These are phyloP conservation scores for Gracilinanus agilis DNA, from an alignment of 2,113 vertebrate genomes.

Conservation along the genomic window DNA sequence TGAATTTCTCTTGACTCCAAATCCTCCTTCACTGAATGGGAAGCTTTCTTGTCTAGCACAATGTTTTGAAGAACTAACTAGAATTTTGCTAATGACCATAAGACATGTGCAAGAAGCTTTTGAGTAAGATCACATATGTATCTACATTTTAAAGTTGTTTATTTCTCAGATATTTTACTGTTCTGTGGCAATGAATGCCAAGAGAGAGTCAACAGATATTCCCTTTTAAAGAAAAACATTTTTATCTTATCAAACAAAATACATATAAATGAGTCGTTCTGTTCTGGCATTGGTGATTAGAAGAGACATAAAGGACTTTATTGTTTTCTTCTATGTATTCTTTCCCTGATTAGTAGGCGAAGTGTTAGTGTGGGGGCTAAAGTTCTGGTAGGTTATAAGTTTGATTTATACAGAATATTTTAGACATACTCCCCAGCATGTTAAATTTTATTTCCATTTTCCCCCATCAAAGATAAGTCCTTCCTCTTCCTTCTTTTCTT, in stretches of 20 bases:
- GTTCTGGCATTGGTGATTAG: background rate
- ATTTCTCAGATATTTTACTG: background rate
- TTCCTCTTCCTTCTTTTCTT: background rate
- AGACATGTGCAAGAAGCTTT: background rate
- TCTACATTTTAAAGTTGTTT: background rate
- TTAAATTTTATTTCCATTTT: background rate
- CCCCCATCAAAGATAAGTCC: background rate
- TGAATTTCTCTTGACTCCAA: background rate
- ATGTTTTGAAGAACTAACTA: background rate
- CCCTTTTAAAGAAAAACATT: background rate
- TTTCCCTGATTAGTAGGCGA: background rate
- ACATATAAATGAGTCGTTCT: background rate
- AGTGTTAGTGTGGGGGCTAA: background rate
- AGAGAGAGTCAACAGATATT: background rate
- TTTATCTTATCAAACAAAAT: background rate
- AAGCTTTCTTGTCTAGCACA: background rate
- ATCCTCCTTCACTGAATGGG: background rate
- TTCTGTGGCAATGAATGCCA: background rate
- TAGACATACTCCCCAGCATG: background rate
- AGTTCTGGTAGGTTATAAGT: background rate
- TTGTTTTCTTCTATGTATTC: background rate
- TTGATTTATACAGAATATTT: background rate
- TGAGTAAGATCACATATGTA: background rate
- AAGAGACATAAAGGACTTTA: background rate
- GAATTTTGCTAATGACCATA: background rate